A percentile compares a stretch with the other conserved stretches of the same genome.
Evolutionary conservation across 2,888 invertebrate species (phyloP).

Genomic region (Anthrax anthrax): DNA sequence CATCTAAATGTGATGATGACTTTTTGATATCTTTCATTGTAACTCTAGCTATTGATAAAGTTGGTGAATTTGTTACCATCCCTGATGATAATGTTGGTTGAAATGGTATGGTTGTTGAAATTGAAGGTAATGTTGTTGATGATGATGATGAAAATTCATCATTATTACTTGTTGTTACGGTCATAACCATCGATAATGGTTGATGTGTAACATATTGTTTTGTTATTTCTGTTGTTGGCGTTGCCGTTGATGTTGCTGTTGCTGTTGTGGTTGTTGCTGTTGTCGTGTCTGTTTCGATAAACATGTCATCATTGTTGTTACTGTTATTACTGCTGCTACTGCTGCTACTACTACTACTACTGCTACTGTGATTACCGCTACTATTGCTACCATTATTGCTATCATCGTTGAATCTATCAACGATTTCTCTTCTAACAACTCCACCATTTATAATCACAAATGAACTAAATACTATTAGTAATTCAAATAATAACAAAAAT

Average conservation of each 20-base stretch:
- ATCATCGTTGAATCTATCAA: not conserved
- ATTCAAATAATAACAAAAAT: not conserved
- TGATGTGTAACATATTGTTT: too few relatives aligned
- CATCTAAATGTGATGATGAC: not conserved
- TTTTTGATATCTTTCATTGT: slow-evolving; percentile 1
- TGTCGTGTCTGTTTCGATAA: not conserved
- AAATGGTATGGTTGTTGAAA: not conserved
- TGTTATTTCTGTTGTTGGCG: not conserved
- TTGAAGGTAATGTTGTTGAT: not conserved
- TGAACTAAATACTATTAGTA: not conserved
- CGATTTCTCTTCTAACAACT: slow-evolving; percentile 1
- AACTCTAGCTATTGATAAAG: not conserved
- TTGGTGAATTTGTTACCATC: not conserved
- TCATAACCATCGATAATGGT: too few relatives aligned
- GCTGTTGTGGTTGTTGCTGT: not conserved
- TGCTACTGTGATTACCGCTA: not conserved
- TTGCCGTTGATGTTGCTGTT: not conserved
- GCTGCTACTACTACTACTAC: not conserved
- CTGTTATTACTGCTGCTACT: not conserved
- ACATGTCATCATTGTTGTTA: not conserved
- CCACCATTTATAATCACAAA: not conserved
- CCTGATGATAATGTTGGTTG: not conserved
- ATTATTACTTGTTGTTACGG: too few relatives aligned
- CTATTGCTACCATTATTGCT: not conserved
- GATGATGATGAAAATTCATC: too few relatives aligned